Conservation (phyloP, 2,888 invertebrate species). For the Tipula helvola region DNA sequence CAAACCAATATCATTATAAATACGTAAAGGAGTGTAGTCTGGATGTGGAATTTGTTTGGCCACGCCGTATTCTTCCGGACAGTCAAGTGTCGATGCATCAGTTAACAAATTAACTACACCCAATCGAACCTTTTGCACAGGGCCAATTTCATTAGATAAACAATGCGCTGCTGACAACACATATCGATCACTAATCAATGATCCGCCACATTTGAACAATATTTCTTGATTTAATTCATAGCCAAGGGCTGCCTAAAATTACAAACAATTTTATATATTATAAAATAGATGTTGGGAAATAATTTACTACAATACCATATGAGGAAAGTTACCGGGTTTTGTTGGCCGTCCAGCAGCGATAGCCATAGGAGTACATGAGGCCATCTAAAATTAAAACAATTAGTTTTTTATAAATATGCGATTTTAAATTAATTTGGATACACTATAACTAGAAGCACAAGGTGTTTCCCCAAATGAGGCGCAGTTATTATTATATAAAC, state of each 20-base stretch:
- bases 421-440: too few species aligned
- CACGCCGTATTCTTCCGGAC: background rate
- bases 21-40: background rate
- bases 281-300: too few species aligned
- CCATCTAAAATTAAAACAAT: background rate
- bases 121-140: background rate
- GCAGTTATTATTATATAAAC: background rate
- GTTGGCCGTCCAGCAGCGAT: background rate
- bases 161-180: background rate
- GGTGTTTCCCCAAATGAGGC: background rate
- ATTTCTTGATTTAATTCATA: background rate
- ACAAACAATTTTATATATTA: background rate
- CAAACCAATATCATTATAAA: background rate
- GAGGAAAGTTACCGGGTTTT: background rate
- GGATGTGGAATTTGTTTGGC: background rate
- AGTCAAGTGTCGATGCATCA: background rate
- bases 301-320: too few species aligned
- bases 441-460: too few species aligned
- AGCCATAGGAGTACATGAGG: too few species aligned
- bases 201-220: background rate
- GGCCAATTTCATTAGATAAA: background rate
- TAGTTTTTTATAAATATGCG: too few species aligned
- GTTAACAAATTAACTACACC: background rate
- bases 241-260: background rate
- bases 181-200: background rate